These are phyloP conservation scores for Moxostoma hubbsi DNA, from an alignment of 2,797 vertebrate species.

Conservation along the genomic window DNA sequence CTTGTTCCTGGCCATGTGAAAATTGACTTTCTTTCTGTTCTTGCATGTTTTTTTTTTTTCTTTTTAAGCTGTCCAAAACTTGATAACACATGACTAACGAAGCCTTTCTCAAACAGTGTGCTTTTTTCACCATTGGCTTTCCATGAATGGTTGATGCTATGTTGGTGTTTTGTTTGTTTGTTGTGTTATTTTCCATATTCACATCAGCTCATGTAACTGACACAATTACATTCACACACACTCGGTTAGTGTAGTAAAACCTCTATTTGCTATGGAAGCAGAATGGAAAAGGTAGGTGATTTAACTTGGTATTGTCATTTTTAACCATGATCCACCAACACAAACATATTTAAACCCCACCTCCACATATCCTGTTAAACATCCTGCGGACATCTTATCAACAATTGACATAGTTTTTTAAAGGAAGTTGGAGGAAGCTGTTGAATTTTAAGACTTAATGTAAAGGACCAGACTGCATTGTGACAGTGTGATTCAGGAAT, in stretches of 20 bases:
- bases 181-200: constrained; percentile 9
- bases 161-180: constrained; percentile 15
- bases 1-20: neutral
- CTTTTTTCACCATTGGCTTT: neutral
- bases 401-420: constrained; percentile 21
- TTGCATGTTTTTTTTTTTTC: neutral
- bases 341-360: neutral
- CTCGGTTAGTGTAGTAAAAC: constrained; percentile 40
- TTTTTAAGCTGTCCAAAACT: neutral
- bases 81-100: neutral
- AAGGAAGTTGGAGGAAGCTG: constrained; percentile 14
- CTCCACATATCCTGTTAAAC: constrained; percentile 25
- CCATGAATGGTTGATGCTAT: neutral
- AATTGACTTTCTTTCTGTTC: constrained; percentile 8
- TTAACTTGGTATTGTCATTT: constrained; percentile 55
- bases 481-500: neutral
- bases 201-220: neutral
- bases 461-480: neutral
- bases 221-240: constrained; percentile 30
- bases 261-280: constrained; percentile 60
- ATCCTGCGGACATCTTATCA: constrained; percentile 17
- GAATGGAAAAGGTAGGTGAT: constrained; percentile 63
- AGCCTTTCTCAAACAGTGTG: neutral
- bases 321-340: neutral
- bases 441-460: neutral